These are phyloP conservation scores for Ctenosaura bakeri DNA, from an alignment of 2,797 vertebrate genomes.

Conservation along the genomic window DNA sequence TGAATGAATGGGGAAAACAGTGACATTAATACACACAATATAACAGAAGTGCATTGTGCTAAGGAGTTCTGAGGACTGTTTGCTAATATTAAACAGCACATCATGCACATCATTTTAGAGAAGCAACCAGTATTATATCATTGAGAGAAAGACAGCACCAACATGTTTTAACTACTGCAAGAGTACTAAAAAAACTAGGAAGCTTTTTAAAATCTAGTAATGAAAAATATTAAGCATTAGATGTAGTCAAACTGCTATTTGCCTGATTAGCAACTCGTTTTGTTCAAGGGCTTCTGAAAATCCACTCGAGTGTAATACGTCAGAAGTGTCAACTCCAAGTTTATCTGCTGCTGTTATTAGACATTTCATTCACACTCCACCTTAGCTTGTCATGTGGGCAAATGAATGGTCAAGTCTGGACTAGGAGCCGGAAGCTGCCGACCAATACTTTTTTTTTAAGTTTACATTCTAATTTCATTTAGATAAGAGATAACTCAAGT, in stretches of 20 bases:
- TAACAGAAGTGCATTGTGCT: constrained; percentile 62
- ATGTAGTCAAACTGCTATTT: constrained; percentile 58
- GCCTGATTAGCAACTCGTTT: constrained; percentile 15
- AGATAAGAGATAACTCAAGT: constrained; percentile 19
- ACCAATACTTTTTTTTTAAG: constrained; percentile 48
- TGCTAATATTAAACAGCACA: constrained; percentile 63
- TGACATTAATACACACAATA: constrained; percentile 26
- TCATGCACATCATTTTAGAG: constrained; percentile 65
- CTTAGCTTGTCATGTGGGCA: background rate
- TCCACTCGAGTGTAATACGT: background rate
- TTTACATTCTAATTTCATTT: constrained; percentile 54
- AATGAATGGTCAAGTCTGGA: background rate
- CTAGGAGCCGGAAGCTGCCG: background rate
- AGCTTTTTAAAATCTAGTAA: constrained; percentile 49
- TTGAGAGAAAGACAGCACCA: constrained; percentile 75
- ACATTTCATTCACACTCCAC: background rate
- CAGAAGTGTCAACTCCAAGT: background rate
- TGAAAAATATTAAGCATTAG: constrained; percentile 55
- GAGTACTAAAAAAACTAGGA: constrained; percentile 57
- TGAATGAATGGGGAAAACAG: constrained; percentile 63
- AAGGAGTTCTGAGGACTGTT: constrained; percentile 42
- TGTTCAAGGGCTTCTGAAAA: constrained; percentile 16
- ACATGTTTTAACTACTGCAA: constrained; percentile 67
- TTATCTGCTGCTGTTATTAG: background rate
- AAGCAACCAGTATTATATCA: constrained; percentile 68